These are phyloP conservation scores for Andricus grossulariae DNA, from an alignment of 1,140 invertebrate species.

Conservation along the genomic window DNA sequence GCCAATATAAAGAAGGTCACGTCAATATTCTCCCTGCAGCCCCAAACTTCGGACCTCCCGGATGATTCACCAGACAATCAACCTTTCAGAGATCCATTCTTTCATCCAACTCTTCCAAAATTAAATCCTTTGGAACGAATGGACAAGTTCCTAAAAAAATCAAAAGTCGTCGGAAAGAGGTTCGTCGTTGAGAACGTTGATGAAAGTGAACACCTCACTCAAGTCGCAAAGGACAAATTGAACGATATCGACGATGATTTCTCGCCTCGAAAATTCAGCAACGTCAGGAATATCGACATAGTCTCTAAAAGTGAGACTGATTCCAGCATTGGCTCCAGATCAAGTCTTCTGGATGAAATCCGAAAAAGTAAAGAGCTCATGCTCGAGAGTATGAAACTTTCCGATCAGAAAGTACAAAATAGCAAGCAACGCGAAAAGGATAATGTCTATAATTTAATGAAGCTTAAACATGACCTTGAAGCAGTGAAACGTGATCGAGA, in stretches of 20 bases:
- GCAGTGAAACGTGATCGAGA: constrained; percentile 30
- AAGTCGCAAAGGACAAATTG: constrained; percentile 59
- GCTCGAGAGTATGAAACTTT: constrained; percentile 61
- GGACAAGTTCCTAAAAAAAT: constrained; percentile 47
- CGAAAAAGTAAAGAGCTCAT: constrained; percentile 60
- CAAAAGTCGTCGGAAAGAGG: constrained; percentile 63
- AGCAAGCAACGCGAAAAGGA: constrained; percentile 66
- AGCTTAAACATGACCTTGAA: constrained; percentile 44
- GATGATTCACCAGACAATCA: constrained; percentile 10
- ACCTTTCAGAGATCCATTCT: constrained; percentile 1
- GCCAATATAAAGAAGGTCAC: constrained; percentile 39
- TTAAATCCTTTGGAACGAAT: constrained; percentile 32
- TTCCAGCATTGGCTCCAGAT: constrained; percentile 49
- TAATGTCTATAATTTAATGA: constrained; percentile 53
- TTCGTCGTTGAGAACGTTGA: constrained; percentile 71
- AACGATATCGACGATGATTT: constrained; percentile 57
- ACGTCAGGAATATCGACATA: constrained; percentile 69
- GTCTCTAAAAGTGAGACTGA: constrained; percentile 65
- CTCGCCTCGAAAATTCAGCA: constrained; percentile 59
- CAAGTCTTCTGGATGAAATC: constrained; percentile 56
- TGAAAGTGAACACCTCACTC: constrained; percentile 68
- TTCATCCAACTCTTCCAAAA: neutral
- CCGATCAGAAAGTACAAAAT: constrained; percentile 49
- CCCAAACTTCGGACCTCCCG: neutral
- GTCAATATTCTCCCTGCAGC: constrained; percentile 29